Base-by-base conservation (phyloP, 2,888 invertebrate species). In the Protula sp. region DNA sequence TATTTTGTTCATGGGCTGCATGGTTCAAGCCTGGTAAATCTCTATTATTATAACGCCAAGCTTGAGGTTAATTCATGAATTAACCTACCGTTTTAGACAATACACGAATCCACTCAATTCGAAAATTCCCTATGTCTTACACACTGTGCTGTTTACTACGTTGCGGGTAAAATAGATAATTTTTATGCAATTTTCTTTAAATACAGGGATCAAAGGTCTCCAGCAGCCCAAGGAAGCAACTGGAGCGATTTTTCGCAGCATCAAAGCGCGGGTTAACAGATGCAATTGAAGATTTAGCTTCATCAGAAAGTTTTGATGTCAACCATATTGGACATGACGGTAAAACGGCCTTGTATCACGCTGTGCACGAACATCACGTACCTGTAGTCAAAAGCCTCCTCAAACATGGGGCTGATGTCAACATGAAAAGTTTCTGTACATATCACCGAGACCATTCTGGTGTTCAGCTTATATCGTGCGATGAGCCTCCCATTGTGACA, bases 401-500 rank as follows among this genome's bases (percentile, higher is more conserved):
- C 19, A 45, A 58, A 30, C 47, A 55, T 38, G 61, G 62, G n/a
- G 64, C 63, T 5, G 59, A 67, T 58, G 57, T 63, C 24, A 47
- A 61, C 47, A 52, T 54, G 24, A 19, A 47, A n/a, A 64, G 66
- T 53, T 61, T 60, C 50, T 66, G 61, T 5, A 57, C 63, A 3
- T 66, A 64, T 52, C 62, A 64, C 47, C 45, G 54, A 19, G 67
- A 67, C 50, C 59, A 57, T 28, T 47, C 53, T 22, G 47, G 47
- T 3, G 31, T 57, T 28, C 61, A 57, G 29, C 63, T 67, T n/a
- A 64, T 59, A 27, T 64, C 63, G 2, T 66, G 64, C 30, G 52
- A 61, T 5, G 67, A 67, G 54, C 61, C 66, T 1, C 64, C 66
- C 5, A 52, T 66, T 2, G 61, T 67, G 5, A 67, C 67, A n/a